Base-by-base conservation (phyloP, 2,797 vertebrate species). In the Typhlichthys subterraneus region DNA sequence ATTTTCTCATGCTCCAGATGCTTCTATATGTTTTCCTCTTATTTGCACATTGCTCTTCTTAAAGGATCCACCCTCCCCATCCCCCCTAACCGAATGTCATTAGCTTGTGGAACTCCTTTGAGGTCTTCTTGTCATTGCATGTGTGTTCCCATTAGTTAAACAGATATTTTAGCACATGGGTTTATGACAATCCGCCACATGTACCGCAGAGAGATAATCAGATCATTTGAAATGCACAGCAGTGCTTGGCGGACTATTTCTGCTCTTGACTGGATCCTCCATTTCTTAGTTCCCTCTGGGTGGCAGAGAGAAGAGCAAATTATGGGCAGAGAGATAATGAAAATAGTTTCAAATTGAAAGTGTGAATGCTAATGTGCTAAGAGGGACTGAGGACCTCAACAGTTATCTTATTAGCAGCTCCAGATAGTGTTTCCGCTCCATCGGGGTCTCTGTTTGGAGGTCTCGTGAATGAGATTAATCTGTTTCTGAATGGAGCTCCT, bases 291-390 rank as follows among this genome's bases (percentile, higher is more conserved):
- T 89, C 90, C 89, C 90, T 85, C 83, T 85, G 90, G 89, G 86
- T 84, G 83, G 85, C 57, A n/a, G 78, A 80, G 80, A 81, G 77
- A 73, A 85, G 88, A 87, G 87, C 85, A 91, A 91, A 92, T 93
- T 90, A 92, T 82, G 80, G 81, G 75, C 64, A 66, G 85, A 80
- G 85, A 87, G 89, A 90, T 91, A 92, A 93, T 90, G 90, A 89
- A 90, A 92, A 92, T 91, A 90, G 85, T 92, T 91, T 91, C 79
- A 91, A 89, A 91, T 93, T 91, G 91, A 92, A 92, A 90, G 88
- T 82, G 88, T 85, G 88, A 87, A 87, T 83, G 66, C 87, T 91
- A 91, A 93, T 92, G 88, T 81, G 91, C 88, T 91, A 88, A 90
- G 91, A 91, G 91, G 86, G 87, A 89, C 80, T 42, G 80, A 85